Conservation (phyloP, 2,888 invertebrate species). For the Choreutis nemorana region DNA sequence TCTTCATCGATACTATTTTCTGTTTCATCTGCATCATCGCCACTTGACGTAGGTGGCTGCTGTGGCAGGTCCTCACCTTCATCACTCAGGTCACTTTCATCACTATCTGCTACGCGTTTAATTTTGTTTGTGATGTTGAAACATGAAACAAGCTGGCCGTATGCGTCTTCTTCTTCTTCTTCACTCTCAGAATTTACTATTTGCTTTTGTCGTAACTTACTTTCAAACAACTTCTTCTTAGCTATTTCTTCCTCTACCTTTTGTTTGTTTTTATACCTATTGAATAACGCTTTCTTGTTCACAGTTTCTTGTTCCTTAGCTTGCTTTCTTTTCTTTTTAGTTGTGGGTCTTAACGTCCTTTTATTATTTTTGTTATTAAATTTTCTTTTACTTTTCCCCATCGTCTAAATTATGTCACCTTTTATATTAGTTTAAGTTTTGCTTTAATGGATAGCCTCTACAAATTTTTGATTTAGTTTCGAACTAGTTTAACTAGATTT, state of each 20-base stretch:
- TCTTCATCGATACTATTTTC: conserved; percentile 7
- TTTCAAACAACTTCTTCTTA: conserved; percentile 44
- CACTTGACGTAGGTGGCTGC: no score
- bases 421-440: no score
- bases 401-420: no score
- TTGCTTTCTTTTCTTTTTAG: conserved; percentile 29
- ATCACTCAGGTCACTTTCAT: conserved; percentile 16
- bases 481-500: no score
- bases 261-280: conserved; percentile 56
- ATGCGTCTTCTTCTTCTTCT: conserved; percentile 47
- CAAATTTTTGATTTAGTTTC: no score
- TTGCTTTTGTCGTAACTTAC: conserved; percentile 31
- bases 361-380: conserved; percentile 25
- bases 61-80: conserved; percentile 5
- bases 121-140: conserved; percentile 30
- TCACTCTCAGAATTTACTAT: conserved; percentile 58
- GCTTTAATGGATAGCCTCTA: no score
- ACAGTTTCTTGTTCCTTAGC: conserved; percentile 25
- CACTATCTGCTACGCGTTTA: conserved; percentile 23
- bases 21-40: conserved; percentile 11
- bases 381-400: conserved; percentile 11
- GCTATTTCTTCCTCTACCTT: conserved; percentile 51
- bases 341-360: conserved; percentile 20
- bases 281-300: conserved; percentile 54
- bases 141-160: conserved; percentile 59